These are phyloP conservation scores for Cheirogaleus medius DNA, from an alignment of 2,113 vertebrate species.

Conservation along the genomic window DNA sequence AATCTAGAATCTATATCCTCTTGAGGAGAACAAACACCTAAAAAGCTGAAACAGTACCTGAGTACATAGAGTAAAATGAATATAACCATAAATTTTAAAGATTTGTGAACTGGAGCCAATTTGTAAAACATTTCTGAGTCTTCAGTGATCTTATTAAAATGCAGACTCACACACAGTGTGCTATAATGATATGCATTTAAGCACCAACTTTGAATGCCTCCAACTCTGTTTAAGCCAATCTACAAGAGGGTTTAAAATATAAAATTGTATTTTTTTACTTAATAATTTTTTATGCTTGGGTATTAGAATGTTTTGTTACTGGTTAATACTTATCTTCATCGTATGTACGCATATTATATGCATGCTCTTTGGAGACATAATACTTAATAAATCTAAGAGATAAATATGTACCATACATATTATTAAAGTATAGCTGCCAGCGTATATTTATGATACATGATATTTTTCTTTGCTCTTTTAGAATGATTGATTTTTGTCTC, in stretches of 20 bases:
- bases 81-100: slow-evolving; percentile 56
- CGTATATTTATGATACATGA: slow-evolving; percentile 69
- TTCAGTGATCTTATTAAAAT: slow-evolving; percentile 67
- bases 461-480: slow-evolving; percentile 74
- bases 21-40: slow-evolving; percentile 40
- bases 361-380: background rate
- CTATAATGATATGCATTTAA: slow-evolving; percentile 45
- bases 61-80: background rate
- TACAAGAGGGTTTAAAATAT: slow-evolving; percentile 20
- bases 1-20: slow-evolving; percentile 33
- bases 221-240: background rate
- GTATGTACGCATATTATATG: background rate
- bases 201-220: background rate
- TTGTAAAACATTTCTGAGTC: slow-evolving; percentile 58
- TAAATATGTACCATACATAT: slow-evolving; percentile 39
- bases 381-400: slow-evolving; percentile 48
- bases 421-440: slow-evolving; percentile 61
- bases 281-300: slow-evolving; percentile 38
- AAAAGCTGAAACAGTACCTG: slow-evolving; percentile 33
- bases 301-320: slow-evolving; percentile 23
- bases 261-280: background rate
- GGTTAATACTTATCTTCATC: background rate
- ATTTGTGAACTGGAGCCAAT: slow-evolving; percentile 43
- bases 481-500: slow-evolving; percentile 77
- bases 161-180: slow-evolving; percentile 35